Evolutionary conservation across 2,113 vertebrate genomes (phyloP).

Genomic region (Pluvialis apricaria): DNA sequence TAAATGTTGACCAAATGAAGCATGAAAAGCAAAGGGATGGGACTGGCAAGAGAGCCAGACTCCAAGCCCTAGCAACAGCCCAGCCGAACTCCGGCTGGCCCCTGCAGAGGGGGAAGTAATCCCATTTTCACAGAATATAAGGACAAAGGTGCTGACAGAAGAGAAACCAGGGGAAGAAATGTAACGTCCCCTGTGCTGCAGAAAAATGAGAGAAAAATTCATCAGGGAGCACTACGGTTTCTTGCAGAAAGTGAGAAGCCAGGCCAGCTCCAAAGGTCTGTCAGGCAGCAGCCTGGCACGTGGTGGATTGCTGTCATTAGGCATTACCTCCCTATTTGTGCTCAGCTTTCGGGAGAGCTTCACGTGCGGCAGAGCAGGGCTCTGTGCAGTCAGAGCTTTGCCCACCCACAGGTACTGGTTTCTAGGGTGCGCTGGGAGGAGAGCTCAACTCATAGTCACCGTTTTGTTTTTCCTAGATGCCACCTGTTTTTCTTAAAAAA

Average conservation of each 20-base stretch:
- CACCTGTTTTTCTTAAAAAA: background rate
- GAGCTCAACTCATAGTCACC: background rate
- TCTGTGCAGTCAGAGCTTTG: background rate
- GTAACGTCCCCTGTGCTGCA: background rate
- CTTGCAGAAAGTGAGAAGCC: background rate
- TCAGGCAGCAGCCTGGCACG: background rate
- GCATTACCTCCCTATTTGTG: background rate
- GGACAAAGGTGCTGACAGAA: background rate
- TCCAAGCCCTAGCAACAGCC: background rate
- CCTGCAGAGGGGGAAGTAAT: background rate
- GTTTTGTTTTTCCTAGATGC: background rate
- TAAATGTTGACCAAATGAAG: background rate
- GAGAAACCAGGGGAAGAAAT: background rate
- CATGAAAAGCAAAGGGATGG: background rate
- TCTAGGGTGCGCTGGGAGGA: accelerated
- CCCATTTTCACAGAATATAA: background rate
- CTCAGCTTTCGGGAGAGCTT: background rate
- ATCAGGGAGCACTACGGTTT: background rate
- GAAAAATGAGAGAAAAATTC: background rate
- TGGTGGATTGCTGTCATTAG: background rate
- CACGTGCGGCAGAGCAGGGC: accelerated
- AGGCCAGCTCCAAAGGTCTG: background rate
- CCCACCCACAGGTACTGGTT: background rate
- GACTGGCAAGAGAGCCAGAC: background rate
- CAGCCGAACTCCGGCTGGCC: background rate